phyloP scores from a whole-genome alignment of 2,113 vertebrate species.

The Platichthys flesus region DNA sequence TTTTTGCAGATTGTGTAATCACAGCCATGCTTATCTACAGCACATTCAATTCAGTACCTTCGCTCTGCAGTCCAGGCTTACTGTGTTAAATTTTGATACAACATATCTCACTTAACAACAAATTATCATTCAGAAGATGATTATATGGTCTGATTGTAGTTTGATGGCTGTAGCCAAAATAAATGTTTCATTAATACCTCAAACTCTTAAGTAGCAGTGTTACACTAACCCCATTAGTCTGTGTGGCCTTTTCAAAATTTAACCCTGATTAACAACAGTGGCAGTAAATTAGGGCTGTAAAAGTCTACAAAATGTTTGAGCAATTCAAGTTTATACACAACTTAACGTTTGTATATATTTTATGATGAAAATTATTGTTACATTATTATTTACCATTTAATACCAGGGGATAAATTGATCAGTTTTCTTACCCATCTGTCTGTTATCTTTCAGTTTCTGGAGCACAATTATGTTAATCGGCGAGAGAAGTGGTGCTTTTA shows the following conservation, averaged over 20 bases:
- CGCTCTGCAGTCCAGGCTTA: neutral
- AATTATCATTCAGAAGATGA: neutral
- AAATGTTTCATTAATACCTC: conserved; percentile 6
- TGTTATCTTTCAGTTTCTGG: too few species aligned
- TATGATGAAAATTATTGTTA: too few species aligned
- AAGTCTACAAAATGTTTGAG: neutral
- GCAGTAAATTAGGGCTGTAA: too few species aligned
- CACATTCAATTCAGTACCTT: neutral
- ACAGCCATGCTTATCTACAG: neutral
- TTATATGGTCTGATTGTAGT: neutral
- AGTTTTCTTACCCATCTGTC: too few species aligned
- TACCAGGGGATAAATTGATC: too few species aligned
- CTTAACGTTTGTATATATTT: too few species aligned
- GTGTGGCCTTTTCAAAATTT: conserved; percentile 25
- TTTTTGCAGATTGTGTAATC: conserved; percentile 20
- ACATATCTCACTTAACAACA: neutral
- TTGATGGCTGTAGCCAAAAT: neutral
- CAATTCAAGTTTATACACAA: too few species aligned
- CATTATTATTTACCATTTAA: too few species aligned
- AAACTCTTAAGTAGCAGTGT: neutral
- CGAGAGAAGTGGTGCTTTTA: too few species aligned
- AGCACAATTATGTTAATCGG: too few species aligned
- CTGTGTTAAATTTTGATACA: neutral
- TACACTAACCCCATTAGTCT: conserved; percentile 31
- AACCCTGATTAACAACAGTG: neutral